Base-by-base conservation (phyloP, 2,888 invertebrate genomes). In the Apantesis nais region DNA sequence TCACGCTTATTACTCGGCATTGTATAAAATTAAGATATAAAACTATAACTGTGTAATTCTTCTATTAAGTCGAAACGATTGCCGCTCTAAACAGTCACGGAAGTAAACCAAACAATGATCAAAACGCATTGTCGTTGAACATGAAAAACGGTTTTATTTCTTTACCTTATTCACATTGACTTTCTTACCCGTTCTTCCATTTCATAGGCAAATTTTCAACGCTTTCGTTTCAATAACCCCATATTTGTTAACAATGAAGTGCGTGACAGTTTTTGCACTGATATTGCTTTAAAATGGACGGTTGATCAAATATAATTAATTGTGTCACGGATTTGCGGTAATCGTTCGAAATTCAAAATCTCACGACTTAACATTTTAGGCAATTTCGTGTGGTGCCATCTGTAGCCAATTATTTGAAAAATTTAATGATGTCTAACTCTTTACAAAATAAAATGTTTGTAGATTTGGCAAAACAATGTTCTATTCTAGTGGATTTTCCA, bases 111-210 rank as follows among this genome's bases (percentile, higher is more conserved):
- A 80, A 81, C 78, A 78, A 83, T 81, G 71, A 68, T 73, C 76
- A 71, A 80, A 81, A 76, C 65, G 68, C 73, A 78, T 77, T 82
- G 78, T 80, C 48, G 75, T 72, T 70, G 67, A 74, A 78, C 72
- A 76, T 75, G 74, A 74, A 82, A 74, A 83, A 78, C 74, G 67
- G 76, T 72, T 77, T 61, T 72, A 71, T 80, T 78, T 75, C 74
- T 80, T 78, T 79, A 79, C 77, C 75, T 80, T 68, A 75, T 74
- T 73, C 77, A 77, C 78, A 74, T 74, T 78, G 78, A 86, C 89
- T 91, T 91, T 90, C 88, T 82, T 87, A 83, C 77, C 77, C 86
- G 81, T 83, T 90, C 89, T 90, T 92, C 88, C 89, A 88, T 90
- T 90, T 88, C 81, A 86, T 86, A 87, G 86, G 82, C 88, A 86